phyloP scores from a whole-genome alignment of 2,888 invertebrate genomes.

The Neoaliturus tenellus region DNA sequence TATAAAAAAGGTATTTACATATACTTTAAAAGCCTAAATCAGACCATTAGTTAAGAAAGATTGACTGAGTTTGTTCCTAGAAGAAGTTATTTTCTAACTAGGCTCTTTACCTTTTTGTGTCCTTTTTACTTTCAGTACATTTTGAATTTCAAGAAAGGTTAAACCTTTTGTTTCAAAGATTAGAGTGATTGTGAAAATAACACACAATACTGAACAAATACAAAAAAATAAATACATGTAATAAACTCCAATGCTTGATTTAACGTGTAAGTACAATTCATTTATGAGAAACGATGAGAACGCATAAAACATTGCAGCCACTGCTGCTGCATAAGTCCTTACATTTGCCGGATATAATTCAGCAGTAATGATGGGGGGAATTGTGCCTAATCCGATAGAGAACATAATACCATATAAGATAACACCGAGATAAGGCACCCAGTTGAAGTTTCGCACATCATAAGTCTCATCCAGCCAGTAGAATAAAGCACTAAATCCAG shows the following conservation, averaged over 20 bases:
- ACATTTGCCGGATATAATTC: slow-evolving; percentile 65
- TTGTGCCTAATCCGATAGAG: slow-evolving; percentile 75
- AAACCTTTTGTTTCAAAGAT: slow-evolving; percentile 65
- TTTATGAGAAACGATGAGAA: slow-evolving; percentile 61
- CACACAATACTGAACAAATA: slow-evolving; percentile 55
- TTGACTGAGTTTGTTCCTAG: too few relatives aligned
- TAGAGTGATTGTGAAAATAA: slow-evolving; percentile 58
- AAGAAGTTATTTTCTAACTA: not conserved
- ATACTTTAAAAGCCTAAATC: too few relatives aligned
- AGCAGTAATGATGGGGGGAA: slow-evolving; percentile 63
- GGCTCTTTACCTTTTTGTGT: not conserved
- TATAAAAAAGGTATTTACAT: too few relatives aligned
- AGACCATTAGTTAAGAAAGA: too few relatives aligned
- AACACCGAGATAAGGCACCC: slow-evolving; percentile 75
- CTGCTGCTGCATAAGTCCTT: slow-evolving; percentile 63
- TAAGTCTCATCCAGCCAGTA: slow-evolving; percentile 57
- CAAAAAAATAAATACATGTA: slow-evolving; percentile 62
- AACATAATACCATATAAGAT: slow-evolving; percentile 77
- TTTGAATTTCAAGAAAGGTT: slow-evolving; percentile 63
- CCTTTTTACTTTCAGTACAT: slow-evolving; percentile 43
- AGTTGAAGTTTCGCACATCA: slow-evolving; percentile 71
- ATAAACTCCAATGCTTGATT: slow-evolving; percentile 56
- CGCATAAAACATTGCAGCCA: slow-evolving; percentile 63
- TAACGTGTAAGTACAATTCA: slow-evolving; percentile 60
- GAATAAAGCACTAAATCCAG: slow-evolving; percentile 59